phyloP scores from a whole-genome alignment of 2,113 vertebrate genomes.

The Ailurus styani region DNA sequence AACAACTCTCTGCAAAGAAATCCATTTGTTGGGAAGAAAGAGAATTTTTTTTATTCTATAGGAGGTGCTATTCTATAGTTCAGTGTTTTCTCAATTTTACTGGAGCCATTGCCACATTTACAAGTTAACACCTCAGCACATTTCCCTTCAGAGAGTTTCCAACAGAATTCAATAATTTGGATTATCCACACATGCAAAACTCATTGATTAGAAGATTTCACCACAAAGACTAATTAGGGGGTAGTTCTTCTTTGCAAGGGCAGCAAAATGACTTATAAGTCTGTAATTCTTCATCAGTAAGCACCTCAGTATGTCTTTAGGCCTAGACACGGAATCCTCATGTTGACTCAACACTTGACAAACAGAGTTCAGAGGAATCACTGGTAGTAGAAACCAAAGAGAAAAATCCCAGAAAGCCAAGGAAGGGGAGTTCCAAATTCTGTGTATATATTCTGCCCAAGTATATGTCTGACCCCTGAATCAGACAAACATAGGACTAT shows the following conservation, averaged over 20 bases:
- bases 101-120: not conserved
- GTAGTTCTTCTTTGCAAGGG: not conserved
- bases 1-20: not conserved
- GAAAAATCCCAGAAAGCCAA: not conserved
- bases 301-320: not conserved
- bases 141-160: not conserved
- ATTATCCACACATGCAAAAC: not conserved
- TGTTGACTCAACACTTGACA: no score
- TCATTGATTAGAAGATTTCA: not conserved
- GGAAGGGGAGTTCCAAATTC: not conserved
- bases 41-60: not conserved
- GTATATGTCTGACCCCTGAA: not conserved
- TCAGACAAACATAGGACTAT: not conserved
- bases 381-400: not conserved
- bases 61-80: not conserved
- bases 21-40: not conserved
- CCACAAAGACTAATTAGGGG: not conserved
- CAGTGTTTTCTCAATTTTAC: not conserved
- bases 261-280: not conserved
- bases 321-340: not conserved
- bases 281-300: not conserved
- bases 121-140: not conserved
- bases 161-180: not conserved
- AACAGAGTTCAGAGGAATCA: not conserved
- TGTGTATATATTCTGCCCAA: not conserved